These are phyloP conservation scores for human (Homo sapiens) DNA, from an alignment of 2,113 vertebrate species.

Conservation along the genomic window DNA sequence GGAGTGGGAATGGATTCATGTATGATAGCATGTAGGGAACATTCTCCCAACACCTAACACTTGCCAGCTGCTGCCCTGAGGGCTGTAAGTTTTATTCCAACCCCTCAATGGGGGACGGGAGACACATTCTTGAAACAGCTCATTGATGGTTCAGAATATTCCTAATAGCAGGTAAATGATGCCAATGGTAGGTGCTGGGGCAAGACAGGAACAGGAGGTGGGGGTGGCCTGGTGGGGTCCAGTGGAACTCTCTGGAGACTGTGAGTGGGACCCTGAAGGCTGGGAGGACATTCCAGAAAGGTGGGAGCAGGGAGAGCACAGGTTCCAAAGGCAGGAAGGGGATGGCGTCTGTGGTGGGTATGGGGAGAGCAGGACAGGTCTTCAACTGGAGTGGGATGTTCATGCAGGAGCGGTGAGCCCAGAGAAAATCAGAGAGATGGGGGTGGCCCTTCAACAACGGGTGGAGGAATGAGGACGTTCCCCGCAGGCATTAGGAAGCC, in stretches of 20 bases:
- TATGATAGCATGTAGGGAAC: not conserved
- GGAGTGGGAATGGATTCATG: no score
- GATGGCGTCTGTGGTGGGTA: rapidly evolving
- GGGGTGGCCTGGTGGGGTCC: not conserved
- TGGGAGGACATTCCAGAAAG: not conserved
- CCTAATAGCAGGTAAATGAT: not conserved
- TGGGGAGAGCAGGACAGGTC: rapidly evolving
- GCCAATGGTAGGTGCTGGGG: not conserved
- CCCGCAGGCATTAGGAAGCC: not conserved
- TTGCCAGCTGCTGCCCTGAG: not conserved
- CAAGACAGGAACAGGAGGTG: no score
- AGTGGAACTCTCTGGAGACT: not conserved
- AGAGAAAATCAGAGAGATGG: not conserved
- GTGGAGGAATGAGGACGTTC: not conserved
- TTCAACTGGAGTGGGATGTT: not conserved
- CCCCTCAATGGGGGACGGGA: not conserved
- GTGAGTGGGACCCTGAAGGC: not conserved
- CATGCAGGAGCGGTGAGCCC: not conserved
- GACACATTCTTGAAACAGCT: not conserved
- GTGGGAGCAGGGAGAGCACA: rapidly evolving
- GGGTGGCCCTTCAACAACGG: not conserved
- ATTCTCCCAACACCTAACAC: rapidly evolving
- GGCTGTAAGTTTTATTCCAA: not conserved
- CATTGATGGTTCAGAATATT: not conserved
- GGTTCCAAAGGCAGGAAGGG: not conserved